phyloP scores from a whole-genome alignment of 2,797 vertebrate species.

The Numenius phaeopus region DNA sequence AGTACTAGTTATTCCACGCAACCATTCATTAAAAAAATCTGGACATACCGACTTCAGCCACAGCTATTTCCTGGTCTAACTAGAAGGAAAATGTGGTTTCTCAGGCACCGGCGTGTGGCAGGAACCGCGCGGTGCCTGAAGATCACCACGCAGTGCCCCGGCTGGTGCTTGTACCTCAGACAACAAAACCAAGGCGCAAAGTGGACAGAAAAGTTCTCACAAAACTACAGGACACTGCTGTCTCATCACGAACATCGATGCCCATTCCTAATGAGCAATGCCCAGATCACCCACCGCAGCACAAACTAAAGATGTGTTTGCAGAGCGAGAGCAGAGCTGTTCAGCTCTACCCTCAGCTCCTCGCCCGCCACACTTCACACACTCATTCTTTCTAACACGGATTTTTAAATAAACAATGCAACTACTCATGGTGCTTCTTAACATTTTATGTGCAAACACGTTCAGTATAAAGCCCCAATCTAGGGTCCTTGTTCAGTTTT shows the following conservation, averaged over 20 bases:
- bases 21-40: neutral
- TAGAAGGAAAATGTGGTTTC: neutral
- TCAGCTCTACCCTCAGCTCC: fast-evolving
- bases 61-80: neutral
- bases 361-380: neutral
- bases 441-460: neutral
- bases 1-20: neutral
- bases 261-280: fast-evolving
- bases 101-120: neutral
- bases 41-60: neutral
- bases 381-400: fast-evolving
- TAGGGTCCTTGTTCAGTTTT: neutral
- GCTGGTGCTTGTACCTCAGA: fast-evolving
- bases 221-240: fast-evolving
- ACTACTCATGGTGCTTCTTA: neutral
- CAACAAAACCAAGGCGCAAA: neutral
- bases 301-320: fast-evolving
- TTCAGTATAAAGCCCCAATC: neutral
- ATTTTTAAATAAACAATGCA: neutral
- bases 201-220: neutral
- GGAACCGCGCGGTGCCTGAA: neutral
- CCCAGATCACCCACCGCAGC: fast-evolving
- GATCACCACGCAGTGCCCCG: neutral
- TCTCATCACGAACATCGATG: neutral
- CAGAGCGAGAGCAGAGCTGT: fast-evolving